Base-by-base conservation (phyloP, 2,113 vertebrate species). In the Bathybates hornii region DNA sequence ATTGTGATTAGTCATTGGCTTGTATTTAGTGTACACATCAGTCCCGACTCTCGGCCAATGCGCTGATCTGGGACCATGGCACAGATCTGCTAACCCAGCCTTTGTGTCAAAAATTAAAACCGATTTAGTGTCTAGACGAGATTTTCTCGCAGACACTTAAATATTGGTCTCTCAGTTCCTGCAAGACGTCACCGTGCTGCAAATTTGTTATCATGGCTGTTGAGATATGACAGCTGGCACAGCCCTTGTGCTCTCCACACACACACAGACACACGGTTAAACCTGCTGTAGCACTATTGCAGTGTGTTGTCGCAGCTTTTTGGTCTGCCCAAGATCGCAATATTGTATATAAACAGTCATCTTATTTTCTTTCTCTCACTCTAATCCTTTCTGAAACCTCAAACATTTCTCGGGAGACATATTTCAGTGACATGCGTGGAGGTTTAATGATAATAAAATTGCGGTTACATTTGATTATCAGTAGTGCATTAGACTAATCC, bases 401-500 rank as follows among this genome's bases (percentile, higher is more conserved):
- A 86, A 81, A 80, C 85, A 41, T 86, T 86, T 85, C 34, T 38
- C 43, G 9, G 14, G n/a, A 86, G 34, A 63, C 34, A 5, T 43
- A 36, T 86, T 45, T 86, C n/a, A 24, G 36, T 34, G 11, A 7
- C 24, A 29, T 81, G 34, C n/a, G 27, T 71, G 19, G 5, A 50
- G 78, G 82, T 83, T 34, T 29, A 52, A 68, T 87, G 16, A 61
- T 59, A 71, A 54, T 82, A 59, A 84, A 68, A 86, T 79, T 54
- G 16, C 16, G 57, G 11, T 84, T 43, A 36, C 32, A 78, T 87
- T 80, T 85, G 54, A 88, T 87, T 81, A 59, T 89, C 86, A 59
- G 36, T 36, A 3, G 16, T 78, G 86, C 83, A 84, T 88, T 45
- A 43, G 32, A 50, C 7, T 93, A 91, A 94, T 90, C 91, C 87